Percentiles rank a stretch among this genome's conserved stretches.
phyloP scores from a whole-genome alignment of 2,797 vertebrate species.

The Petrocephalus sullivani region DNA sequence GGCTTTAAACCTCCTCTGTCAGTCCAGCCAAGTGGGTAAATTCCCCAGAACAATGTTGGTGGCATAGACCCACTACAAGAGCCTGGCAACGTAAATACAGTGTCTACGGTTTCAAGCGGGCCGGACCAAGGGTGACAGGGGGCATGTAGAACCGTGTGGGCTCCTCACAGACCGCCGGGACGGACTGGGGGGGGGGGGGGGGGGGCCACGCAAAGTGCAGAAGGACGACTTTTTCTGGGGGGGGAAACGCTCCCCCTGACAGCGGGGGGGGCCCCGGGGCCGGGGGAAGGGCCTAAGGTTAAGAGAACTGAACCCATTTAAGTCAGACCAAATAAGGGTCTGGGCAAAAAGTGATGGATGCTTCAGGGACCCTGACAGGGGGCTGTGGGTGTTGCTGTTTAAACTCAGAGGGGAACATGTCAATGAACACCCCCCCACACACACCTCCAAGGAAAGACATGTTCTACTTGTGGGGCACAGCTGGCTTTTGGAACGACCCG shows the following conservation, averaged over 20 bases:
- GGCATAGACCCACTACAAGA: constrained; percentile 45
- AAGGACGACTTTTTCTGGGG: constrained; percentile 39
- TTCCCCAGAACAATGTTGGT: constrained; percentile 58
- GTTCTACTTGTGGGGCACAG: background rate
- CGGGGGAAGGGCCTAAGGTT: constrained; percentile 71
- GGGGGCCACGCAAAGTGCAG: background rate
- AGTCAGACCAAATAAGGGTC: constrained; percentile 71
- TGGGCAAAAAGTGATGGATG: constrained; percentile 59
- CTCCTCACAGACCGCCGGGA: background rate
- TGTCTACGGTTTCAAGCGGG: background rate
- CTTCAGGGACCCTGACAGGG: constrained; percentile 52
- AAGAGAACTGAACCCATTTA: constrained; percentile 79
- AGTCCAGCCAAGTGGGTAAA: constrained; percentile 53
- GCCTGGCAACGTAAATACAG: constrained; percentile 45
- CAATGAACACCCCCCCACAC: background rate
- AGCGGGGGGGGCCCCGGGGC: constrained; percentile 52
- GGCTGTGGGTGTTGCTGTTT: constrained; percentile 31
- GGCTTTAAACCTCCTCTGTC: constrained; percentile 38
- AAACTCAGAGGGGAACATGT: constrained; percentile 12
- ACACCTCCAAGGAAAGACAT: background rate
- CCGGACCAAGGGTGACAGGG: background rate
- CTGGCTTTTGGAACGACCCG: constrained; percentile 33
- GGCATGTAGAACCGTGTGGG: constrained; percentile 30
- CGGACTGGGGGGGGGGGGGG: constrained; percentile 17
- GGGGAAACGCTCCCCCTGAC: constrained; percentile 52